These are phyloP conservation scores for Tortrix viridana DNA, from an alignment of 2,888 invertebrate genomes.

Conservation along the genomic window DNA sequence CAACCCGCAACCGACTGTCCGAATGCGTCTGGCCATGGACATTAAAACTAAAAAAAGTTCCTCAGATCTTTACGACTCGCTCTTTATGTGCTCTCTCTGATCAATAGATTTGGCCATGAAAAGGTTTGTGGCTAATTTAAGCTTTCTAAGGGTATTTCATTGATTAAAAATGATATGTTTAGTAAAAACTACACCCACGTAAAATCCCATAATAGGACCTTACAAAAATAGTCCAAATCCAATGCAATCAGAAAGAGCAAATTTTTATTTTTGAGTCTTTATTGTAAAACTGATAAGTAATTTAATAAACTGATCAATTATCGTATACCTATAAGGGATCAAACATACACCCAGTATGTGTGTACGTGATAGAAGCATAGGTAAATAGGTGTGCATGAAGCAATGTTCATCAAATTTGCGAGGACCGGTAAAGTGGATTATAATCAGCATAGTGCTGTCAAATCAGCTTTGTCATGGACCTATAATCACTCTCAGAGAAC, in stretches of 20 bases:
- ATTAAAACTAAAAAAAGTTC: conserved; percentile 37
- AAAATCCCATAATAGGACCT: too few relatives aligned
- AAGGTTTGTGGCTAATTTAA: conserved; percentile 17
- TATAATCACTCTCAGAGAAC: background rate
- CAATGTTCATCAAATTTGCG: conserved; percentile 7
- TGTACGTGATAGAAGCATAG: too few relatives aligned
- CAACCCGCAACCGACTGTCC: background rate
- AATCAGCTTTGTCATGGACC: conserved; percentile 17
- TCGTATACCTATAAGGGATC: too few relatives aligned
- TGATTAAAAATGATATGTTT: too few relatives aligned
- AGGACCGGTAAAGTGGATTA: conserved; percentile 28
- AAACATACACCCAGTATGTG: too few relatives aligned
- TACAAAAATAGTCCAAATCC: too few relatives aligned
- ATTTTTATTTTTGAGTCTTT: too few relatives aligned
- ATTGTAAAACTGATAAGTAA: too few relatives aligned
- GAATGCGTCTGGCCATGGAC: conserved; percentile 12
- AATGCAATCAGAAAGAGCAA: too few relatives aligned
- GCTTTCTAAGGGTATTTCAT: background rate
- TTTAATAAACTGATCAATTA: too few relatives aligned
- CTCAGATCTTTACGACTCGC: conserved; percentile 32
- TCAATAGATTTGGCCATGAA: conserved; percentile 28
- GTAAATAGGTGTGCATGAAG: too few relatives aligned
- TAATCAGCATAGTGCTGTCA: conserved; percentile 12
- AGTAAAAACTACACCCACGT: too few relatives aligned
- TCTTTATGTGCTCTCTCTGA: conserved; percentile 22